Evolutionary conservation across 2,797 vertebrate genomes (phyloP), one percentile per base, ranked within the genome.

Genomic region (Ciconia nigra): DNA sequence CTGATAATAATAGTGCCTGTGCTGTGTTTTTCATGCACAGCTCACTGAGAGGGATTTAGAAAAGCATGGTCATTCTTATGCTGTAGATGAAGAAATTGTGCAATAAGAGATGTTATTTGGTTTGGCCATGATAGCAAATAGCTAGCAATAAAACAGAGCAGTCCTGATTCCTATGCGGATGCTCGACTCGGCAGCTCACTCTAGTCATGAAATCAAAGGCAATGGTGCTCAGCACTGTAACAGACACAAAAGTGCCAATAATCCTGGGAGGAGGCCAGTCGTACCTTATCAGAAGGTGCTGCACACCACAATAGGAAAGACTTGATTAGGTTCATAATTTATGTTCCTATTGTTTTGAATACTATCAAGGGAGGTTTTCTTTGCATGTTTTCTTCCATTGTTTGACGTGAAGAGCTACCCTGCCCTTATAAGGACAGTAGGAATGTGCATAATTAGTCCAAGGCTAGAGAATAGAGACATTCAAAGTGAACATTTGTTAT

Each of bases 401-500:
- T 91, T 90, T 84, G 79, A 83, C 93, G 49, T 22, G 54, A 92
- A 94, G 87, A 93, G 51, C 66, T 91, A n/a, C 44, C 29, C 81
- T 51, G n/a, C 28, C 87, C 81, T 90, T 95, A 81, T 74, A 83
- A 95, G 88, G 82, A 72, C 55, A 65, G 63, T 49, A 93, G 72
- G 83, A 97, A 96, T 93, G 87, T 89, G 69, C 61, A 42, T 76
- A 96, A 94, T 91, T 95, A 94, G 51, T 95, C 79, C 83, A 87
- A 93, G 91, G 62, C 83, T 76, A 62, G 70, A 82, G 92, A 95
- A 94, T 15, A 91, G 83, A 93, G 83, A 89, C 54, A 51, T 83
- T 91, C 59, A 87, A 87, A 87, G 93, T 29, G 79, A 97, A 93
- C 92, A 95, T 95, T 96, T 96, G 95, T 72, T 96, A 87, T 70